Percentiles rank a stretch among this genome's conserved stretches.
Conservation (phyloP, 2,113 vertebrate species). For the Mobula birostris region DNA sequence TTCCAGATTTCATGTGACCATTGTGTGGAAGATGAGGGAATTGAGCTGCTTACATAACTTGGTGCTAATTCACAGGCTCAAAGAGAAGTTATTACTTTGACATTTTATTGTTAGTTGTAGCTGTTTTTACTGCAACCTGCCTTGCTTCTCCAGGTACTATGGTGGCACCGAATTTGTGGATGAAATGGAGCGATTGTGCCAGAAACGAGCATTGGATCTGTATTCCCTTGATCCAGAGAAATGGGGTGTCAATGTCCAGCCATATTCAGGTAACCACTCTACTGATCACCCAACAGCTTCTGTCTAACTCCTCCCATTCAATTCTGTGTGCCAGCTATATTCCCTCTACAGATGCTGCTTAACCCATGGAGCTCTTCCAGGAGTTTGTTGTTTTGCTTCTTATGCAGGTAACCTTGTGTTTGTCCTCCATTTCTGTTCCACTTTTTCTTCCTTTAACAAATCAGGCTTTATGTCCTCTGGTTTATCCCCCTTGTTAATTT, state of each 20-base stretch:
- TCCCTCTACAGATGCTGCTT: no score
- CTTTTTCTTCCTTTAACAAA: neutral
- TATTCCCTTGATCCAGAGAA: conserved; percentile 72
- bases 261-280: conserved; percentile 79
- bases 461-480: neutral
- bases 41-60: no score
- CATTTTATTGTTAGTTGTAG: neutral
- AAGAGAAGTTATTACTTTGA: neutral
- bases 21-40: neutral
- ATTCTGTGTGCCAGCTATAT: no score
- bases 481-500: no score
- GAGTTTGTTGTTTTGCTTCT: conserved; percentile 45
- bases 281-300: neutral
- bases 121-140: neutral
- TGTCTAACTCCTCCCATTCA: neutral
- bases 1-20: neutral
- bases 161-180: conserved; percentile 88
- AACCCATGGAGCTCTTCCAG: no score
- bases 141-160: conserved; percentile 67
- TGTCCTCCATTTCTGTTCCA: neutral
- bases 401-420: conserved; percentile 58
- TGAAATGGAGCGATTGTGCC: conserved; percentile 84
- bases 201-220: conserved; percentile 76
- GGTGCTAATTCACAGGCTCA: neutral
- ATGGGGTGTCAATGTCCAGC: conserved; percentile 94